Percentiles rank a stretch among this genome's conserved stretches.
Evolutionary conservation across 2,113 vertebrate species (phyloP).

Genomic region (Pseudopodoces humilis): DNA sequence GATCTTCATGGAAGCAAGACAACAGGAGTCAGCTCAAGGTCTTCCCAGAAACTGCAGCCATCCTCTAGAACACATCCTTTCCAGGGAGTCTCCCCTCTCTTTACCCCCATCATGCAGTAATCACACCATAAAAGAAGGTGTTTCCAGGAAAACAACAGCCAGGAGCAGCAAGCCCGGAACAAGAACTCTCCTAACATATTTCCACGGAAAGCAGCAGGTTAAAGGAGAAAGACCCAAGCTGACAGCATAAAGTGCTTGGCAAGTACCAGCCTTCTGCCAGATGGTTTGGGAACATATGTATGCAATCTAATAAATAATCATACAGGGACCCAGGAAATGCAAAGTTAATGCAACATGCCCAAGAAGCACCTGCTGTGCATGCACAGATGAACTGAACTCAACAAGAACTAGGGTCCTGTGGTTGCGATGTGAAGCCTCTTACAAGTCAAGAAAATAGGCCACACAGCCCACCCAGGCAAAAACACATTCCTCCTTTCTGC

Average conservation of each 20-base stretch:
- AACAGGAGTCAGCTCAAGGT: background rate
- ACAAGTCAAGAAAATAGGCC: background rate
- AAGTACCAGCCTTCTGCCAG: background rate
- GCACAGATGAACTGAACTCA: background rate
- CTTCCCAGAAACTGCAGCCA: background rate
- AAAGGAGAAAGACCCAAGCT: background rate
- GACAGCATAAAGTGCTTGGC: background rate
- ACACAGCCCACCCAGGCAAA: background rate
- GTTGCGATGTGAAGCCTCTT: background rate
- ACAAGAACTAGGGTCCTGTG: background rate
- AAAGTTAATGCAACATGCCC: background rate
- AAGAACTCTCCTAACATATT: rapidly evolving
- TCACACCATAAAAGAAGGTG: background rate
- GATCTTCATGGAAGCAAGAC: background rate
- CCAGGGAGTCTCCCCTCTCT: background rate
- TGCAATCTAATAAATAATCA: background rate
- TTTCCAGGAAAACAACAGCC: background rate
- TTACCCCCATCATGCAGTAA: background rate
- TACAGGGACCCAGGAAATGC: background rate
- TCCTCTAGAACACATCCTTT: background rate
- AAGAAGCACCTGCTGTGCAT: background rate
- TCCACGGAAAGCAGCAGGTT: background rate
- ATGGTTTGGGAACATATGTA: rapidly evolving
- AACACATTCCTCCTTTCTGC: background rate
- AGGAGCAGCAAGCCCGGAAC: background rate